phyloP scores from a whole-genome alignment of 2,888 invertebrate species.

The Lochmaea capreae region DNA sequence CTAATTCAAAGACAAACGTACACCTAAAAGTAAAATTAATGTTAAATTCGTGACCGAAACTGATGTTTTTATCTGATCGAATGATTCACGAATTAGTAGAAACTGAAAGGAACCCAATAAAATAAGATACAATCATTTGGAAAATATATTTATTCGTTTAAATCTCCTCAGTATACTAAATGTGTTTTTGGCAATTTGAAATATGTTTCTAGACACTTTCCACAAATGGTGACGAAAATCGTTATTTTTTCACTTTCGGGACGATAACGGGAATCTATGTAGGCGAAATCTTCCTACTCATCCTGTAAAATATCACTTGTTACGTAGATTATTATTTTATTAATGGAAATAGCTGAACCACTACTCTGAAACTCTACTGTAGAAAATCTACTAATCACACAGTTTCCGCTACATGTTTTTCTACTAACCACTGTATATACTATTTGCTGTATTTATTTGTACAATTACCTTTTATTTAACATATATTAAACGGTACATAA shows the following conservation, averaged over 20 bases:
- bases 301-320: too few species aligned
- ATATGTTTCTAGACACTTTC: too few species aligned
- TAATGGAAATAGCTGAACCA: too few species aligned
- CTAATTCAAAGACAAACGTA: neutral
- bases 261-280: too few species aligned
- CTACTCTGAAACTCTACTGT: too few species aligned
- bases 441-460: neutral
- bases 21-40: neutral
- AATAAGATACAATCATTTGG: neutral
- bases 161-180: too few species aligned
- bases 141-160: neutral
- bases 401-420: neutral
- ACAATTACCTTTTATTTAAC: neutral
- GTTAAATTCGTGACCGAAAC: neutral
- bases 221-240: too few species aligned
- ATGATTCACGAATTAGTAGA: neutral
- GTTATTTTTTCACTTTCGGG: too few species aligned
- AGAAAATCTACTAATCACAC: too few species aligned
- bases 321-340: too few species aligned
- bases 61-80: neutral
- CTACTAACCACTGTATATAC: neutral
- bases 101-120: neutral
- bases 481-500: conserved; percentile 13
- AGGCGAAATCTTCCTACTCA: too few species aligned
- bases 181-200: too few species aligned